Base-by-base conservation (phyloP, 2,888 invertebrate species). In the Bombyx huttoni region DNA sequence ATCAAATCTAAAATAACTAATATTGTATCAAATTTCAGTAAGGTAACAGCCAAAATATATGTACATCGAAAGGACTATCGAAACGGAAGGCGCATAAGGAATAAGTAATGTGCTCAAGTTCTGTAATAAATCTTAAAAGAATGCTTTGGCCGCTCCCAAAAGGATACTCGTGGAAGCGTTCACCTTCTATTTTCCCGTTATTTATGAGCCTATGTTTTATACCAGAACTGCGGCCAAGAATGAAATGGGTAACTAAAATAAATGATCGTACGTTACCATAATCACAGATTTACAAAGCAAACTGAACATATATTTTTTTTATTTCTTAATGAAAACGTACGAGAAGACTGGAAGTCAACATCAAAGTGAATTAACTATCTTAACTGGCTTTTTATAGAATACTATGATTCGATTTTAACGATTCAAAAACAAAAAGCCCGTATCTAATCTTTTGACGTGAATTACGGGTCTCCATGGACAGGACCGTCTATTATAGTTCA, bases 51-150 rank as follows among this genome's bases (percentile, higher is more conserved):
- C 45, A 35, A 76, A 75, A 70, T 73, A 71, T 68, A 64, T 71
- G 66, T 67, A 73, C 67, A 71, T 76, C 68, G 68, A 72, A 64
- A 67, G 68, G 70, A 74, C 70, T 75, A 81, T 83, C 72, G 72
- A 71, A 73, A 75, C 74, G 67, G 68, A 73, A 78, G 75, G 80
- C 80, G 81, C 81, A 85, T 82, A 82, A 79, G 85, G 83, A 84
- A 86, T 86, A 86, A 87, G 83, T 84, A 85, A 86, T 86, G 85
- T 79, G 77, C 75, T 77, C 81, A 87, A 87, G 78, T 87, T 87
- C 75, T 73, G 80, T 79, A 84, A 88, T 88, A 87, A 88, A 88
- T 88, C 87, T 87, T 81, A 83, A 85, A 88, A 88, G 85, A 88
- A 88, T 87, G 85, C 87, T 87, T 79, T 83, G 83, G 80, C 75